Evolutionary conservation across 2,888 invertebrate genomes (phyloP).

Genomic region (Callyntrura sp.): DNA sequence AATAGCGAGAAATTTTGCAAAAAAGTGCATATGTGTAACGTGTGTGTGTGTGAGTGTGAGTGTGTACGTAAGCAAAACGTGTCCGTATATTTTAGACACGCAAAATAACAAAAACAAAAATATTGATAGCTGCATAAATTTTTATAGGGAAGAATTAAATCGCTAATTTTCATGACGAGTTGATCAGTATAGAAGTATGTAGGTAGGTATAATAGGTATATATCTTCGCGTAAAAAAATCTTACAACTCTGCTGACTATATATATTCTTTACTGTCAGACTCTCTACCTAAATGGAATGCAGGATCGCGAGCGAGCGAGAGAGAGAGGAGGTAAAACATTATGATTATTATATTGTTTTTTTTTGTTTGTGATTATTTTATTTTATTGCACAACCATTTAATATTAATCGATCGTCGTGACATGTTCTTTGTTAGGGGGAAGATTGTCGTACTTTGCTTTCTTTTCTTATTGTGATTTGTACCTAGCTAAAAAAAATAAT

Average conservation of each 20-base stretch:
- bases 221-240: constrained; percentile 7
- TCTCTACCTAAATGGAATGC: neutral
- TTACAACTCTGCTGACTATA: too few relatives aligned
- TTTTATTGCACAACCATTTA: neutral
- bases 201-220: too few relatives aligned
- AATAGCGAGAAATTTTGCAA: neutral
- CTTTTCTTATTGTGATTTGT: constrained; percentile 47
- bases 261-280: neutral
- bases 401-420: neutral
- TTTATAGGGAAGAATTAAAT: too few relatives aligned
- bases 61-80: neutral
- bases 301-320: neutral
- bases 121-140: too few relatives aligned
- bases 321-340: neutral
- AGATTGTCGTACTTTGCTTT: neutral
- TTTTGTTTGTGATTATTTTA: constrained; percentile 15
- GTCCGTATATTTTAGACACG: neutral
- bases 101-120: too few relatives aligned
- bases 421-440: neutral
- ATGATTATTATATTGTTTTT: neutral
- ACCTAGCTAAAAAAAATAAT: constrained; percentile 14
- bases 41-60: too few relatives aligned
- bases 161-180: neutral
- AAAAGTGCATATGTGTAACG: too few relatives aligned
- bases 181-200: too few relatives aligned